Evolutionary conservation across 2,797 vertebrate species (phyloP).

Genomic region (Decapterus maruadsi): DNA sequence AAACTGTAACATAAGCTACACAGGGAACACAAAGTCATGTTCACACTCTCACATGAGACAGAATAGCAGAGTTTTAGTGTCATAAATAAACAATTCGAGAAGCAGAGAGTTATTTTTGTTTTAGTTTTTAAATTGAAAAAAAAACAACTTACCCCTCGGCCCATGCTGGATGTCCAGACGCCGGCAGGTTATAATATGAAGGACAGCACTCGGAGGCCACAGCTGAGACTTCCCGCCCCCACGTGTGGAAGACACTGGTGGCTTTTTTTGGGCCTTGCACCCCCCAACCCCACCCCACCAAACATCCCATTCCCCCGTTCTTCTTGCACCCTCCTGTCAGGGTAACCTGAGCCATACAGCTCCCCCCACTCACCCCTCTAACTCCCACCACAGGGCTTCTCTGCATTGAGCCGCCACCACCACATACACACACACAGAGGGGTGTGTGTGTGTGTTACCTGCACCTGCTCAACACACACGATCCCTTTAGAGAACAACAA

Average conservation of each 20-base stretch:
- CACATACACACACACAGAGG: slow-evolving; percentile 7
- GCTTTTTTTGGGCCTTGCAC: slow-evolving; percentile 81
- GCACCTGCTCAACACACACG: slow-evolving; percentile 61
- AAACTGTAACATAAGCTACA: slow-evolving; percentile 22
- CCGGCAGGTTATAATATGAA: slow-evolving; percentile 62
- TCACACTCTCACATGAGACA: slow-evolving; percentile 4
- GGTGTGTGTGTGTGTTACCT: slow-evolving; percentile 33
- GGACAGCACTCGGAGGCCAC: slow-evolving; percentile 42
- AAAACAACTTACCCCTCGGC: slow-evolving; percentile 81
- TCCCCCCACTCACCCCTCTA: not conserved
- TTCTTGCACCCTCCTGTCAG: slow-evolving; percentile 36
- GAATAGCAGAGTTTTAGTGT: not conserved
- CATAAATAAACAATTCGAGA: not conserved
- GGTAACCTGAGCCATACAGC: slow-evolving; percentile 56
- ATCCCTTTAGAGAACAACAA: slow-evolving; percentile 42
- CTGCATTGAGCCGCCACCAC: not conserved
- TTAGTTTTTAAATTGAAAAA: not conserved
- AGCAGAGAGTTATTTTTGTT: not conserved
- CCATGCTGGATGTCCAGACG: slow-evolving; percentile 76
- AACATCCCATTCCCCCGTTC: slow-evolving; percentile 26
- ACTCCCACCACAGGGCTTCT: slow-evolving; percentile 10
- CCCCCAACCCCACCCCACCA: slow-evolving; percentile 6
- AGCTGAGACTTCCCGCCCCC: slow-evolving; percentile 50
- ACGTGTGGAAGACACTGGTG: slow-evolving; percentile 71
- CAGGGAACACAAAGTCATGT: not conserved